These are phyloP conservation scores for Alectoris magna DNA, from an alignment of 2,797 vertebrate species.

Conservation along the genomic window DNA sequence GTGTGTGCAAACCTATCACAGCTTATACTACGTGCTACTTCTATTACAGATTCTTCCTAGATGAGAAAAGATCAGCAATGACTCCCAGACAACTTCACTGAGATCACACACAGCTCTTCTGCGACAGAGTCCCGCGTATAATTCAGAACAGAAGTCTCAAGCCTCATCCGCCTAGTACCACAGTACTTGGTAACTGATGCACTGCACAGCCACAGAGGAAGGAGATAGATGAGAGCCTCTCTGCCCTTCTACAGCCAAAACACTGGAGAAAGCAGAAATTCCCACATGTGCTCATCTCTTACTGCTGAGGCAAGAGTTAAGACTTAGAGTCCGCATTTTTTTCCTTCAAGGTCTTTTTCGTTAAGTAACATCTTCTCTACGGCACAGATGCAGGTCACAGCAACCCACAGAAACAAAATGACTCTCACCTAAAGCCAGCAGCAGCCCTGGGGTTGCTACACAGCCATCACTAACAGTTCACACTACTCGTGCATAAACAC, in stretches of 20 bases:
- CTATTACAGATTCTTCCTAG: background rate
- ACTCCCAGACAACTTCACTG: background rate
- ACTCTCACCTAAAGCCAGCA: background rate
- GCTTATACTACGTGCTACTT: background rate
- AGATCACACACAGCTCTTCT: background rate
- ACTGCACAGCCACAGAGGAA: background rate
- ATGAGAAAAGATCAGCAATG: background rate
- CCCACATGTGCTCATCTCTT: fast-evolving
- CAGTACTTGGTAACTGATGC: background rate
- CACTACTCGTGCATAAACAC: background rate
- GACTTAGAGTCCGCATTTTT: background rate
- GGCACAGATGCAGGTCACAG: background rate
- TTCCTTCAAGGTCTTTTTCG: background rate
- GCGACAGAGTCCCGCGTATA: background rate
- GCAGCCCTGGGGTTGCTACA: background rate
- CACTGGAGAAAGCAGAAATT: background rate
- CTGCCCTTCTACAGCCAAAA: background rate
- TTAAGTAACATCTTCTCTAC: background rate
- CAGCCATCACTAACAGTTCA: background rate
- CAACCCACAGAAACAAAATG: background rate
- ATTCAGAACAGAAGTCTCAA: slow-evolving; percentile 3
- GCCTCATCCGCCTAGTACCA: background rate
- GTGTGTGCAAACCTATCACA: background rate
- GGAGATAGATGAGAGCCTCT: background rate
- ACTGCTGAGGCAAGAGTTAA: background rate